Base-by-base conservation (phyloP, 1,140 invertebrate genomes). In the Saccostrea echinata region DNA sequence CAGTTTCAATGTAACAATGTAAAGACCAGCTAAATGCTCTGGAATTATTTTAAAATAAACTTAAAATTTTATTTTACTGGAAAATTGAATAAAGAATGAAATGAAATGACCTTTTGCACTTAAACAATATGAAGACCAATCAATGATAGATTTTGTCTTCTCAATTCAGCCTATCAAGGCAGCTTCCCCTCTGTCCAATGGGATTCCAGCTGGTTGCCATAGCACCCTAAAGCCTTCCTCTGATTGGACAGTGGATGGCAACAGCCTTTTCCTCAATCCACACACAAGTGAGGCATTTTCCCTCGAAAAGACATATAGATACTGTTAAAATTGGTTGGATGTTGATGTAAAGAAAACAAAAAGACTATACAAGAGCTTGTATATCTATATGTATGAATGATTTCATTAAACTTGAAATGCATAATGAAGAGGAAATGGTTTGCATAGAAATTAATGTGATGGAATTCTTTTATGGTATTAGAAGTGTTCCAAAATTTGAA, bases 201-300 rank as follows among this genome's bases (percentile, higher is more conserved):
- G 52, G 35, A 80, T 51, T 53, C 81, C 81, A 52, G 81, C 81
- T 80, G 85, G 61, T 86, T 55, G 61, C 71, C 85, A 86, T 86
- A 68, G 64, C 61, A 86, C 85, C 52, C 33, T 53, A 21, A 71
- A 53, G 71, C 68, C 51, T 27, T 76, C 85, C 24, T 80, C 64
- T 80, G 52, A 86, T 86, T 51, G 85, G 61, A 86, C 85, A 80
- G 71, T 86, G 64, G 85, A 76, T 76, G 43, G 68, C 68, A 76
- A 33, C 68, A 76, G 68, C 68, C 52, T 51, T 35, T 51, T 83
- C 52, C 52, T 64, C 53, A 64, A 21, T 80, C 85, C 64, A 86
- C 43, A 55, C 53, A 55, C 85, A 86, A 86, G 85, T 86, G 85
- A 86, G 85, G 85, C 85, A 71, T 71, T 86, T 86, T 76, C 68